Evolutionary conservation across 2,888 invertebrate species (phyloP).

Genomic region (Drymonia ruficornis): DNA sequence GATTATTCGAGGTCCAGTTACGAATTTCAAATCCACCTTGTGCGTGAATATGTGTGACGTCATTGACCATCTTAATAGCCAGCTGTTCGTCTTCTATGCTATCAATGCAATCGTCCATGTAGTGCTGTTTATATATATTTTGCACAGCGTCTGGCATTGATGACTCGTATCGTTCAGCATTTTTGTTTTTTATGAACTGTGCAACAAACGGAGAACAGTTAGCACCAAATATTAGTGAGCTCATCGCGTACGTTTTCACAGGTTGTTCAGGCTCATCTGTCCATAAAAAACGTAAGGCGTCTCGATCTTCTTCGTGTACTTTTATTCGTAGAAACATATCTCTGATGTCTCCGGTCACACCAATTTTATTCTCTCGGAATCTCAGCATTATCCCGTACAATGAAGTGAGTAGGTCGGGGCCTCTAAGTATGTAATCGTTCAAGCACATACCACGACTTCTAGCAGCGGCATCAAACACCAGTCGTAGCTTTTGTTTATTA

Average conservation of each 20-base stretch:
- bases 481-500: conserved; percentile 24
- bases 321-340: conserved; percentile 28
- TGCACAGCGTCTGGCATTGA: conserved; percentile 17
- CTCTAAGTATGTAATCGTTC: conserved; percentile 21
- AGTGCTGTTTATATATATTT: conserved; percentile 24
- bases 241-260: conserved; percentile 9
- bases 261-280: no score
- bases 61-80: not conserved
- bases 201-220: conserved; percentile 15
- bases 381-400: conserved; percentile 29
- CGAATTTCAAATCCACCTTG: not conserved
- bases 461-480: conserved; percentile 33
- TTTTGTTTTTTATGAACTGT: conserved; percentile 32
- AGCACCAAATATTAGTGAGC: conserved; percentile 11
- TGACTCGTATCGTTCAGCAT: conserved; percentile 19
- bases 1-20: no score
- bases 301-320: conserved; percentile 14
- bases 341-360: conserved; percentile 21
- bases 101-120: conserved; percentile 37
- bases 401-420: conserved; percentile 26
- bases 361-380: conserved; percentile 24
- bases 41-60: not conserved
- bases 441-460: conserved; percentile 16
- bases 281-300: conserved; percentile 20
- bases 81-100: conserved; percentile 18